These are phyloP conservation scores for Odontesthes bonariensis DNA, from an alignment of 2,113 vertebrate genomes.

Conservation along the genomic window DNA sequence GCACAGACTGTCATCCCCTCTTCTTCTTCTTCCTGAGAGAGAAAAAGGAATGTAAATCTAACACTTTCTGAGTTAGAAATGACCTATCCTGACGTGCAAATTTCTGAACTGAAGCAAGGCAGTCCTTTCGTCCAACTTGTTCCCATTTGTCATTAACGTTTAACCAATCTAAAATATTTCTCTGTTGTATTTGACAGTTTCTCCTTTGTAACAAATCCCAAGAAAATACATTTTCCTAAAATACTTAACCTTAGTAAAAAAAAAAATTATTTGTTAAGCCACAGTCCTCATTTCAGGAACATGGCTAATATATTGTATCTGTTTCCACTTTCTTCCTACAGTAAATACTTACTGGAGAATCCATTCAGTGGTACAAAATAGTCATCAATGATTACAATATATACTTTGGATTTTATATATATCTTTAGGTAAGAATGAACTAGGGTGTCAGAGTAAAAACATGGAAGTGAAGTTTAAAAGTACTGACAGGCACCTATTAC, in stretches of 20 bases:
- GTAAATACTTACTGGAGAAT: too few relatives aligned
- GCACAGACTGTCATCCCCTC: slow-evolving; percentile 70
- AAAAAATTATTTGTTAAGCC: background rate
- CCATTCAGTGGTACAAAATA: too few relatives aligned
- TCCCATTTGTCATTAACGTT: background rate
- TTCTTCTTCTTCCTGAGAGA: slow-evolving; percentile 79
- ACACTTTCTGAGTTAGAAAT: slow-evolving; percentile 10
- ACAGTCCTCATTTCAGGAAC: background rate
- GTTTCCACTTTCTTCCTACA: too few relatives aligned
- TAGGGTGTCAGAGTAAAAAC: too few relatives aligned
- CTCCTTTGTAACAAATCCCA: too few relatives aligned
- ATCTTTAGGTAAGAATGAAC: background rate
- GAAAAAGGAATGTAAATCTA: slow-evolving; percentile 11
- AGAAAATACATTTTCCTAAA: too few relatives aligned
- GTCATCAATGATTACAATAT: too few relatives aligned
- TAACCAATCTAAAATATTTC: background rate
- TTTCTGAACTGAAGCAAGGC: background rate
- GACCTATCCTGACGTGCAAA: background rate
- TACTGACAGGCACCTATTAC: background rate
- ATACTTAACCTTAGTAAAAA: too few relatives aligned
- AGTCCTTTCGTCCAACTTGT: background rate
- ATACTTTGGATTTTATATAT: background rate
- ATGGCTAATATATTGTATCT: background rate
- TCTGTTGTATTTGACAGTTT: background rate
- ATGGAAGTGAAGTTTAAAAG: background rate